Base-by-base conservation (phyloP, 2,888 invertebrate species). In the Perizoma affinitatum region DNA sequence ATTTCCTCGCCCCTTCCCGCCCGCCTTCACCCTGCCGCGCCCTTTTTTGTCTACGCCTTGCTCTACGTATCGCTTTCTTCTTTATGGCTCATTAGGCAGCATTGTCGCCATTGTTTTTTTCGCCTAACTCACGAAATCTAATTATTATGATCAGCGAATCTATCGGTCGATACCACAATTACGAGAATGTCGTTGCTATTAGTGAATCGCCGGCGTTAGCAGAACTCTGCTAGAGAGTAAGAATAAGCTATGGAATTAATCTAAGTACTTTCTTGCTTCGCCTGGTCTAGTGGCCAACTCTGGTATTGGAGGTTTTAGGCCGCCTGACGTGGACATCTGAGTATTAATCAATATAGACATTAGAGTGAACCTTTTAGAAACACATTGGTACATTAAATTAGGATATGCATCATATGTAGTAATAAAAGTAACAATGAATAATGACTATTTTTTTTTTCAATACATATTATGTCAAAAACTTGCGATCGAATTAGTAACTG, bases 31-130 rank as follows among this genome's bases (percentile, higher is more conserved):
- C 88, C 86, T 79, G 78, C 84, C 85, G 83, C 84, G 88, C 89
- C 90, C 86, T 90, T 87, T 86, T 88, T 91, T 90, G 92, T 90
- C 92, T 92, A 92, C 87, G 90, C 87, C 87, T 88, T 86, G 87
- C 90, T 90, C 90, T 89, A 90, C 91, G 92, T 92, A 92, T 91
- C 92, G 91, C 87, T 91, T 92, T 91, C 91, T 92, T 91, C 91
- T 92, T 91, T 91, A 91, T 92, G 92, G 90, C 92, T 92, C 92
- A 92, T 92, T 92, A 92, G 88, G 86, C 86, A 89, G 84, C 88
- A 86, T 87, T 89, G 91, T 88, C 88, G 86, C 91, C 88, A 88
- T 91, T 92, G 92, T 92, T 89, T 89, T 88, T 85, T 85, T 84
- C 76, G 85, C 83, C 83, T 83, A 85, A 84, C 85, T 83, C 85